Evolutionary conservation across 2,113 vertebrate species (phyloP).

Genomic region (Bos indicus): DNA sequence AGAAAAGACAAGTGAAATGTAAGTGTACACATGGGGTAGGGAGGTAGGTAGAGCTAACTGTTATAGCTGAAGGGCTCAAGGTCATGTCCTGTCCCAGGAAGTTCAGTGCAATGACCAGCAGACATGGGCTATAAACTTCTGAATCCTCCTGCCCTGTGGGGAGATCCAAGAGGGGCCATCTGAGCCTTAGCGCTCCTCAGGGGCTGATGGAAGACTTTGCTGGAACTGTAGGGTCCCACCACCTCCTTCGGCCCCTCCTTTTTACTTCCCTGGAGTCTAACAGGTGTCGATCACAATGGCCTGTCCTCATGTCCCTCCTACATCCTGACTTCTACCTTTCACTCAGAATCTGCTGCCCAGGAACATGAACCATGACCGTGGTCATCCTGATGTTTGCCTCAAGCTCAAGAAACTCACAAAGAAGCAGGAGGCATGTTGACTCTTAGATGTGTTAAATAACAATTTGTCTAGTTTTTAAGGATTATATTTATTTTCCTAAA

Average conservation of each 20-base stretch:
- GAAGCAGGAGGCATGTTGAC: accelerated
- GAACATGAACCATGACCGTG: not conserved
- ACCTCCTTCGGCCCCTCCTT: not conserved
- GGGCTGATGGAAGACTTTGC: not conserved
- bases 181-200: accelerated
- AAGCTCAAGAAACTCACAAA: not conserved
- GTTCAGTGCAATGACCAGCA: not conserved
- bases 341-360: not conserved
- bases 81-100: not conserved
- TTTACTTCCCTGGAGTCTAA: not conserved
- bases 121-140: not conserved
- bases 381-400: not conserved
- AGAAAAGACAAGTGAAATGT: not conserved
- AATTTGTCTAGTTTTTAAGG: not conserved
- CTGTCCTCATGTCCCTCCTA: not conserved
- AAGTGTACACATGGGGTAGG: not conserved
- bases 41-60: not conserved
- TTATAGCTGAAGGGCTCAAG: not conserved
- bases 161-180: not conserved
- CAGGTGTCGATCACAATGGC: not conserved
- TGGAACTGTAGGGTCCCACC: not conserved
- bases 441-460: not conserved
- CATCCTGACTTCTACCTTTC: not conserved
- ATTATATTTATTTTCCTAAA: not conserved
- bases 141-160: accelerated